Evolutionary conservation across 2,797 vertebrate species (phyloP).

Genomic region (Acanthopagrus latus): DNA sequence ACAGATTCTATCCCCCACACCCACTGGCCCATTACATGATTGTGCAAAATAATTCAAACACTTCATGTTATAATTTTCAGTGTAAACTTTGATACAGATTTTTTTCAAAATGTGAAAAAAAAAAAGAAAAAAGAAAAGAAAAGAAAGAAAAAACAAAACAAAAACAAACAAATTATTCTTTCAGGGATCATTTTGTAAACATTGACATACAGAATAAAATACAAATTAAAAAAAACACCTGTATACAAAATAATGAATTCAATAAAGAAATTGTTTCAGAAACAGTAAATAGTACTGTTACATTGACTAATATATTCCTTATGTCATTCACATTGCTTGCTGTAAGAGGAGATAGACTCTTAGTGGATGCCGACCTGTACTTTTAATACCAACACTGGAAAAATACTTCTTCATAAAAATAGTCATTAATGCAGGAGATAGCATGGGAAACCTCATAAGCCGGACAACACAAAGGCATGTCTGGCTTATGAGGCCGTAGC

Average conservation of each 20-base stretch:
- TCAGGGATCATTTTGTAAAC: slow-evolving; percentile 78
- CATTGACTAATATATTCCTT: slow-evolving; percentile 69
- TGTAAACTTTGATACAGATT: slow-evolving; percentile 74
- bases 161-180: slow-evolving; percentile 45
- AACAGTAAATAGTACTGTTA: slow-evolving; percentile 60
- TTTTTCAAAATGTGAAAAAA: slow-evolving; percentile 44
- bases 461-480: slow-evolving; percentile 44
- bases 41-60: slow-evolving; percentile 83
- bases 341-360: slow-evolving; percentile 63
- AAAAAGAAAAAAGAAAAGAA: neutral
- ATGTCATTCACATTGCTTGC: slow-evolving; percentile 64
- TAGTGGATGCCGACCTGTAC: slow-evolving; percentile 70
- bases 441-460: slow-evolving; percentile 50
- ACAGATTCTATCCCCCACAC: slow-evolving; percentile 65
- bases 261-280: slow-evolving; percentile 52
- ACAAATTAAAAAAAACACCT: slow-evolving; percentile 47
- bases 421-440: slow-evolving; percentile 74
- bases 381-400: slow-evolving; percentile 81
- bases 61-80: slow-evolving; percentile 66
- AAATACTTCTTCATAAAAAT: slow-evolving; percentile 87
- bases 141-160: neutral
- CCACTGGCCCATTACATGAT: slow-evolving; percentile 71
- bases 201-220: slow-evolving; percentile 63
- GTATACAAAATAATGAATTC: slow-evolving; percentile 71
- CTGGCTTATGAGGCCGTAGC: slow-evolving; percentile 50